These are phyloP conservation scores for Pleuronectes platessa DNA, from an alignment of 2,113 vertebrate genomes.

Conservation along the genomic window DNA sequence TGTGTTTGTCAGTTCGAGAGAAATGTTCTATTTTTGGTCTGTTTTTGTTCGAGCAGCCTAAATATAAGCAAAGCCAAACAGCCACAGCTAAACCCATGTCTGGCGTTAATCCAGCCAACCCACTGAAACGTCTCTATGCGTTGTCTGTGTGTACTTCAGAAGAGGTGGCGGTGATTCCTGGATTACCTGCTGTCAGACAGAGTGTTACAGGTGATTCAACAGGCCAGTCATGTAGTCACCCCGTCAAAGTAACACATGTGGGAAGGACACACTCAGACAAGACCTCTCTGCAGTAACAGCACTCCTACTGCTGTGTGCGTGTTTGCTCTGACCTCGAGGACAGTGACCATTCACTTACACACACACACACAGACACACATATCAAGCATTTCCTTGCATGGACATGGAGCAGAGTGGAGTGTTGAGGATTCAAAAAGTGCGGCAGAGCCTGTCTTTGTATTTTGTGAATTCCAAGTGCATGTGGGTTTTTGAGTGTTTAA, in stretches of 20 bases:
- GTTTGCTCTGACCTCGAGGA: slow-evolving; percentile 19
- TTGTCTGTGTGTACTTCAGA: too few relatives aligned
- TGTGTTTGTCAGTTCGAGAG: too few relatives aligned
- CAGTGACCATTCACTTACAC: slow-evolving; percentile 5
- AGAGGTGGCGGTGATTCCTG: too few relatives aligned
- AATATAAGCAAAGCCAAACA: too few relatives aligned
- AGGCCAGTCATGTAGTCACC: too few relatives aligned
- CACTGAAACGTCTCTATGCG: neutral
- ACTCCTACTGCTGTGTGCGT: too few relatives aligned
- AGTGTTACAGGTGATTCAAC: too few relatives aligned
- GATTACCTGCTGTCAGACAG: too few relatives aligned
- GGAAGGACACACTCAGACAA: neutral
- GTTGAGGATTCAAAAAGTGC: slow-evolving; percentile 7
- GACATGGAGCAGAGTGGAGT: neutral
- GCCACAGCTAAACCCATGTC: neutral
- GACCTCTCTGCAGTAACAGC: neutral
- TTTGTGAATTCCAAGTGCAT: slow-evolving; percentile 50
- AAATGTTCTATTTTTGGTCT: too few relatives aligned
- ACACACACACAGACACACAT: neutral
- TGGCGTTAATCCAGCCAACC: neutral
- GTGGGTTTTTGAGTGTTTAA: neutral
- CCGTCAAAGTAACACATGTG: too few relatives aligned
- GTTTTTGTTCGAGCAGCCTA: too few relatives aligned
- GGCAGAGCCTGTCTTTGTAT: slow-evolving; percentile 18
- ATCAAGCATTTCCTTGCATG: neutral